A percentile compares a stretch with the other conserved stretches of the same genome.
These are phyloP conservation scores for Drosophila kokeensis DNA, from an alignment of 2,888 invertebrate species.

Conservation along the genomic window DNA sequence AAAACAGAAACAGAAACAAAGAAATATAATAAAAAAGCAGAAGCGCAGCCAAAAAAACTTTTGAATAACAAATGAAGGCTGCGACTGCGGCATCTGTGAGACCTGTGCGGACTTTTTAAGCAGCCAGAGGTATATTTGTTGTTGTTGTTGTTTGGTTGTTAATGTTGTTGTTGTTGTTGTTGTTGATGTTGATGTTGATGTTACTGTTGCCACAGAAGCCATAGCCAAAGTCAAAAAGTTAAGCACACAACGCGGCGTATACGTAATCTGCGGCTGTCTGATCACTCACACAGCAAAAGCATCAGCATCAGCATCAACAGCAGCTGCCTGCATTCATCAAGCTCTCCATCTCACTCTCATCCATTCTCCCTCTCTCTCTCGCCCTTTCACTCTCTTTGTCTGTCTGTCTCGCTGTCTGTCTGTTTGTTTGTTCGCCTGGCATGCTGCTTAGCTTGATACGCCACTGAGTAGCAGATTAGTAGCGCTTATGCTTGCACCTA, in stretches of 20 bases:
- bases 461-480: constrained; percentile 80
- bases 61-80: constrained; percentile 82
- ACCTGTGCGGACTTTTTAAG: constrained; percentile 78
- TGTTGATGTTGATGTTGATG: constrained; percentile 24
- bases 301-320: constrained; percentile 9
- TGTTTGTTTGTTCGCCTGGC: constrained; percentile 59
- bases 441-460: constrained; percentile 76
- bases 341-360: constrained; percentile 16
- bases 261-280: constrained; percentile 77
- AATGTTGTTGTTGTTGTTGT: constrained; percentile 6
- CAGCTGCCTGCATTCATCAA: constrained; percentile 37
- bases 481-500: constrained; percentile 80
- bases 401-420: constrained; percentile 1
- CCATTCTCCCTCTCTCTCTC: constrained; percentile 21
- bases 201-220: constrained; percentile 51
- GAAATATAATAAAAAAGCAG: constrained; percentile 22
- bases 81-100: constrained; percentile 58
- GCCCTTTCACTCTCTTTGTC: neutral
- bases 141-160: constrained; percentile 21
- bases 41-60: constrained; percentile 71
- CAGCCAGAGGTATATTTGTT: constrained; percentile 49
- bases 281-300: constrained; percentile 58
- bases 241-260: constrained; percentile 75
- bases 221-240: constrained; percentile 77
- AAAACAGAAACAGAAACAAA: constrained; percentile 12